Percentiles rank a stretch among this genome's conserved stretches.
Conservation (phyloP, 2,113 vertebrate genomes). For the Ellobius talpinus region DNA sequence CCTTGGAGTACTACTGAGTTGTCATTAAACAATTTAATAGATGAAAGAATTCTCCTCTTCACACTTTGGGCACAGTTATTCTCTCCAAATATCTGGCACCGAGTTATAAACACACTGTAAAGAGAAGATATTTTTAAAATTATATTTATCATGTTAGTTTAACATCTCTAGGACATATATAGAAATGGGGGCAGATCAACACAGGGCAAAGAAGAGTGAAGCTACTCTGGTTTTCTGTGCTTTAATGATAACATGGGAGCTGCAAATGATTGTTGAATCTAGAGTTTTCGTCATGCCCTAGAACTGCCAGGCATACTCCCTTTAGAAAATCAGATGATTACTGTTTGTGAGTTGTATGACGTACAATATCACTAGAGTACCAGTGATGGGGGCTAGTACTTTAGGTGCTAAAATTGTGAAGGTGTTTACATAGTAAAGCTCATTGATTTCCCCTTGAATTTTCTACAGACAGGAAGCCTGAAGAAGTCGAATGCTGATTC, state of each 20-base stretch:
- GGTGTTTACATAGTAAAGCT: neutral
- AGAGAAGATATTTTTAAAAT: neutral
- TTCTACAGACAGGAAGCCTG: neutral
- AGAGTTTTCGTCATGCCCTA: neutral
- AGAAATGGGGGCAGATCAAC: slow-evolving; percentile 3
- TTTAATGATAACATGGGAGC: neutral
- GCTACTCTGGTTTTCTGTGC: neutral
- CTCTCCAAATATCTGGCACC: slow-evolving; percentile 19
- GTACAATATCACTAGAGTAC: neutral
- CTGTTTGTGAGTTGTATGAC: neutral
- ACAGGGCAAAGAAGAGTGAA: neutral
- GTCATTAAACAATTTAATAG: slow-evolving; percentile 76
- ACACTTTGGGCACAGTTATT: slow-evolving; percentile 44
- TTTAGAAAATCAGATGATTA: neutral
- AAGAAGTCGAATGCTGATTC: neutral
- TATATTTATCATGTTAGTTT: neutral
- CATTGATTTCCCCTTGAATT: neutral
- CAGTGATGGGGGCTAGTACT: neutral
- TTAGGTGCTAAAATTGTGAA: neutral
- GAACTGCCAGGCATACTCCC: neutral
- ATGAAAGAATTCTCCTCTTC: slow-evolving; percentile 56
- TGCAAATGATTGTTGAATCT: neutral
- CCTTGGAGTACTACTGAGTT: slow-evolving; percentile 70
- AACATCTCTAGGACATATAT: slow-evolving; percentile 11
- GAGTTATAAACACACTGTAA: slow-evolving; percentile 38